phyloP scores from a whole-genome alignment of 1,140 invertebrate species.

The Zaprionus gabonicus region DNA sequence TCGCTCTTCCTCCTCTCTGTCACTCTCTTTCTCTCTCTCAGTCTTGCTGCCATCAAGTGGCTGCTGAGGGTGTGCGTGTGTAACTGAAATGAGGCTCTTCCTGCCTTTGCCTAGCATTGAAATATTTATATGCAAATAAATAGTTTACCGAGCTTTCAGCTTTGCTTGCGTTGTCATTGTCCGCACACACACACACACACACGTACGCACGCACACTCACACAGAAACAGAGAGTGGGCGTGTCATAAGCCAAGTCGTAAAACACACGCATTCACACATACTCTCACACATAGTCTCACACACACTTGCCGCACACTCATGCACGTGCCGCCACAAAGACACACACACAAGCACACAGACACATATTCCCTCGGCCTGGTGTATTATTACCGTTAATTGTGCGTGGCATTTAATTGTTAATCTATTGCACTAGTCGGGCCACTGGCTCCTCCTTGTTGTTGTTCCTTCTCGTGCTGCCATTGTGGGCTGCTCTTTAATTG shows the following conservation, averaged over 20 bases:
- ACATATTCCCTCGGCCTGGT: conserved; percentile 30
- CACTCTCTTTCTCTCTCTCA: neutral
- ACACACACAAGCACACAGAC: neutral
- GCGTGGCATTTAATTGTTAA: conserved; percentile 79
- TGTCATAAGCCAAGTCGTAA: conserved; percentile 61
- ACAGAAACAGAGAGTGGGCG: conserved; percentile 27
- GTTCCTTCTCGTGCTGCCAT: neutral
- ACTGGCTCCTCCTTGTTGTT: neutral
- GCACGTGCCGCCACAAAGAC: neutral
- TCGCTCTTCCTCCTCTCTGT: neutral
- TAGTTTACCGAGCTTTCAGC: conserved; percentile 76
- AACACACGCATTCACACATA: conserved; percentile 32
- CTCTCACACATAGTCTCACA: conserved; percentile 2
- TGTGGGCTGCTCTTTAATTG: conserved; percentile 32
- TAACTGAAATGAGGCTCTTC: conserved; percentile 33
- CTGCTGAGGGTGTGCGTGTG: conserved; percentile 11
- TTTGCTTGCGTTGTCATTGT: conserved; percentile 61
- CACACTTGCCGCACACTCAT: conserved; percentile 1
- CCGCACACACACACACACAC: conserved; percentile 9
- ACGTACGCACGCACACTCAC: neutral
- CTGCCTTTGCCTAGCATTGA: conserved; percentile 47
- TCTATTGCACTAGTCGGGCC: conserved; percentile 54
- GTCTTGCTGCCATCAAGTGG: conserved; percentile 23
- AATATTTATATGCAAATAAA: conserved; percentile 83
- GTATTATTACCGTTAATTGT: conserved; percentile 78